Evolutionary conservation across 2,797 vertebrate species (phyloP).

Genomic region (Cichlasoma orientale): DNA sequence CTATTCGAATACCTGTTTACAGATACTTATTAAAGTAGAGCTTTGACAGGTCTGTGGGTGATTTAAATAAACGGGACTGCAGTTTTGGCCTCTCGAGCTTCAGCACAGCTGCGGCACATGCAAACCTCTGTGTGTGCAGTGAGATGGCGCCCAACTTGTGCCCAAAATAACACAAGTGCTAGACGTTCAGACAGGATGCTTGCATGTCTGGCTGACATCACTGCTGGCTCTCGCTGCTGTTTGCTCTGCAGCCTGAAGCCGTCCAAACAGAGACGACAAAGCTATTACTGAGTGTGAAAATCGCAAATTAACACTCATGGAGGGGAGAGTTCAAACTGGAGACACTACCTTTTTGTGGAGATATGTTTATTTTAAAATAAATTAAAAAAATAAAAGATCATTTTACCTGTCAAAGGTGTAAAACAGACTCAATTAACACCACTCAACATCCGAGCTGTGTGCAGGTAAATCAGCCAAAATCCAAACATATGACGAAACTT

Average conservation of each 20-base stretch:
- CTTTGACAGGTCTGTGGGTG: not conserved
- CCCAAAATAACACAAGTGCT: conserved; percentile 68
- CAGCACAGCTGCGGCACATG: conserved; percentile 42
- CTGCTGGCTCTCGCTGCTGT: conserved; percentile 63
- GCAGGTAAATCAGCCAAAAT: not conserved
- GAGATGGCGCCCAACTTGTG: conserved; percentile 45
- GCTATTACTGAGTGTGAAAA: conserved; percentile 9
- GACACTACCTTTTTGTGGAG: not conserved
- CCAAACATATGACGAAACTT: not conserved
- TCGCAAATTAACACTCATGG: conserved; percentile 1
- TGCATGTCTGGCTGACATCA: conserved; percentile 68
- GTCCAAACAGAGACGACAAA: conserved; percentile 50
- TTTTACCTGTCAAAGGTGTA: not conserved
- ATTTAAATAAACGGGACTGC: not conserved
- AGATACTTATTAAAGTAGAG: not conserved
- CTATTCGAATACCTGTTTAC: not conserved
- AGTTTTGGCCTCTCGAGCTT: not conserved
- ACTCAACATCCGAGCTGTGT: not conserved
- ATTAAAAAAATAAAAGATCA: accelerated
- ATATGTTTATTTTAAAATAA: not conserved
- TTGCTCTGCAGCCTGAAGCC: conserved; percentile 58
- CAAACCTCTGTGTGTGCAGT: not conserved
- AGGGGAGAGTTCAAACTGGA: not conserved
- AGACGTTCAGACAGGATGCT: conserved; percentile 67
- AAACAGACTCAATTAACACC: not conserved